Conservation (phyloP, 2,113 vertebrate genomes). For the Sapajus apella region DNA sequence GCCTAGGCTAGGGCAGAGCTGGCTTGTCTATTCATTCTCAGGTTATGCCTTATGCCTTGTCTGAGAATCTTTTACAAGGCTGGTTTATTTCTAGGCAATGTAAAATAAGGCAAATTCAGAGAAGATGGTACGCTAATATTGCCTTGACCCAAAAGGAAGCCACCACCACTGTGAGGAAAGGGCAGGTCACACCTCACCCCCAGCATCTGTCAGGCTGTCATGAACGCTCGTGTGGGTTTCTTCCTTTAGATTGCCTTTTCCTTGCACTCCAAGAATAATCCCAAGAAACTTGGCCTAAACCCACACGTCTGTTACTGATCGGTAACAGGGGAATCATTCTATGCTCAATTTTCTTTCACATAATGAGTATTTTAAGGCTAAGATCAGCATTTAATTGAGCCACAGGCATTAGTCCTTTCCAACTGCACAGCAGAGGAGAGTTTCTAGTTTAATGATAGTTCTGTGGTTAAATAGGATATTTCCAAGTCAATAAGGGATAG, state of each 20-base stretch:
- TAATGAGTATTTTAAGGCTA: not conserved
- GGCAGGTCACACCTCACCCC: not conserved
- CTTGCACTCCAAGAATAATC: not conserved
- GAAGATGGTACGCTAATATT: not conserved
- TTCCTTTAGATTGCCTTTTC: not conserved
- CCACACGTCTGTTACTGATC: not conserved
- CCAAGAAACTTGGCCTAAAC: not conserved
- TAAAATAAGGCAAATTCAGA: not conserved
- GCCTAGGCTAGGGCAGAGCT: not conserved
- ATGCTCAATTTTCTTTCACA: not conserved
- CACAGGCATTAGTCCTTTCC: not conserved
- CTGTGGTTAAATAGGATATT: not conserved
- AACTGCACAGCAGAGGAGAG: conserved; percentile 10
- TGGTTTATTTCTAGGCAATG: not conserved
- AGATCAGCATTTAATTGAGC: conserved; percentile 19
- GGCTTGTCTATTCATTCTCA: not conserved
- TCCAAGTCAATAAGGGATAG: not conserved
- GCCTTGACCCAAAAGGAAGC: not conserved
- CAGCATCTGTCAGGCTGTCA: not conserved
- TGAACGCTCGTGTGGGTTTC: not conserved
- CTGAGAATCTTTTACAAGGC: not conserved
- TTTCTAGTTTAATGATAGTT: conserved; percentile 47
- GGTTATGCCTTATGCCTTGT: not conserved
- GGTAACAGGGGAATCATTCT: not conserved
- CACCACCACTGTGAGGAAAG: not conserved